These are phyloP conservation scores for Mesorhabditis sp. DNA, from an alignment of 2,888 invertebrate species.

Conservation along the genomic window DNA sequence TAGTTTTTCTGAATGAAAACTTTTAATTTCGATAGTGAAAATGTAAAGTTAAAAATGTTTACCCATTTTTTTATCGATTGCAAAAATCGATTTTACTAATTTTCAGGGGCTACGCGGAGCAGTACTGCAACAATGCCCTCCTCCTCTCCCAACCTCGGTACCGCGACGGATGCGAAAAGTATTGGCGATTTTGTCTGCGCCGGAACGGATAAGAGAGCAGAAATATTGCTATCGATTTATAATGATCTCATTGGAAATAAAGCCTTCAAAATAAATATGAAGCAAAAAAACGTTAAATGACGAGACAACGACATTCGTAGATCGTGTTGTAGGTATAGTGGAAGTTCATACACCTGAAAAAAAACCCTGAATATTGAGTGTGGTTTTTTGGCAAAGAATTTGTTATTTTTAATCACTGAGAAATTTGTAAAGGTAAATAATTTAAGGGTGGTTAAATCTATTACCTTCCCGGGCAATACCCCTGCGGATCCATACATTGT, in stretches of 20 bases:
- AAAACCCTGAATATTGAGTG: not conserved
- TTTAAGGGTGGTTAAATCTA: not conserved
- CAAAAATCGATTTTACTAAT: not conserved
- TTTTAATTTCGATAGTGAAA: not conserved
- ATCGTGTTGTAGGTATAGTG: slow-evolving; percentile 46
- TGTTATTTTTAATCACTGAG: not conserved
- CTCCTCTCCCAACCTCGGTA: slow-evolving; percentile 40
- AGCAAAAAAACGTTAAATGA: slow-evolving; percentile 12
- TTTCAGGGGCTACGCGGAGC: slow-evolving; percentile 39
- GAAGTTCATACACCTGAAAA: slow-evolving; percentile 43
- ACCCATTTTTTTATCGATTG: no score
- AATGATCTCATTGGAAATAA: not conserved
- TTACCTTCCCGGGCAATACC: slow-evolving; percentile 32
- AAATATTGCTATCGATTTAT: not conserved
- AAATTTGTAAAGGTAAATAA: not conserved
- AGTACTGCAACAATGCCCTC: slow-evolving; percentile 47
- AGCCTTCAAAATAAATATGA: not conserved
- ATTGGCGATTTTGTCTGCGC: slow-evolving; percentile 44
- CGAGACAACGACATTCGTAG: slow-evolving; percentile 46
- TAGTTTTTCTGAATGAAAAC: not conserved
- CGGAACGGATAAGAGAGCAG: slow-evolving; percentile 16
- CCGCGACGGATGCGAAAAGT: slow-evolving; percentile 48
- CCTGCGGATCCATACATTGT: slow-evolving; percentile 45
- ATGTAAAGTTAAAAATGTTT: not conserved
- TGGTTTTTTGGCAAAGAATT: not conserved